Evolutionary conservation across 2,797 vertebrate species (phyloP), one percentile per base, ranked within the genome.

Genomic region (Anisognathus igniventris): DNA sequence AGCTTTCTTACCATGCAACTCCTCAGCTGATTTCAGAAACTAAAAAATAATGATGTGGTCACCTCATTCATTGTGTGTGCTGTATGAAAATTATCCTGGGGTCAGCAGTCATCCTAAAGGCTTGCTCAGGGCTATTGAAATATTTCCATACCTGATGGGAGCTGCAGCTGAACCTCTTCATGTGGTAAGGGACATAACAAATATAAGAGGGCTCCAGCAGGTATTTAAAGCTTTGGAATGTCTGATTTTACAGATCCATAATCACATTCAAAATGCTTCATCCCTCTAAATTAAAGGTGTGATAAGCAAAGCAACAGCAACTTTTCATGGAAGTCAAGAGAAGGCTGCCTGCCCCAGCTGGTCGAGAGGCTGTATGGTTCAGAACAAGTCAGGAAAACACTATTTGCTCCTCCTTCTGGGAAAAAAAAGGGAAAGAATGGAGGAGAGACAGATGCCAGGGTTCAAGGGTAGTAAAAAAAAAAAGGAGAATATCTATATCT

Each of bases 211-310:
- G 25, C 18, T 95, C 33, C 50, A 84, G 64, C 31, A 74, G 75
- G n/a, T 93, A 79, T 86, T 74, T 74, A 35, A 91, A 92, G 47
- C 28, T 44, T 47, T 31, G 20, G n/a, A 78, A 78, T 71, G 42
- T 85, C 74, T 54, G 60, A 56, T 74, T 65, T 93, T 71, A 40
- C 31, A 67, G 81, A 16, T 78, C 72, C 25, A 7, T 83, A 68
- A 87, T 86, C 67, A 58, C 45, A 31, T 94, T 92, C 84, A 62
- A 62, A 86, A 70, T 56, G 21, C 64, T 74, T 50, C n/a, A 14
- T 88, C 80, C 44, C 27, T 57, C 42, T 90, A 76, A 89, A 83
- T 93, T 79, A 68, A 92, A 94, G 54, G 85, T 85, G 31, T 89
- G 60, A 42, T 74, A 78, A 76, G 70, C 35, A 58, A 65, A 73